A percentile compares a stretch with the other conserved stretches of the same genome.
Evolutionary conservation across 2,888 invertebrate genomes (phyloP).

Genomic region (Orthosia gothica): DNA sequence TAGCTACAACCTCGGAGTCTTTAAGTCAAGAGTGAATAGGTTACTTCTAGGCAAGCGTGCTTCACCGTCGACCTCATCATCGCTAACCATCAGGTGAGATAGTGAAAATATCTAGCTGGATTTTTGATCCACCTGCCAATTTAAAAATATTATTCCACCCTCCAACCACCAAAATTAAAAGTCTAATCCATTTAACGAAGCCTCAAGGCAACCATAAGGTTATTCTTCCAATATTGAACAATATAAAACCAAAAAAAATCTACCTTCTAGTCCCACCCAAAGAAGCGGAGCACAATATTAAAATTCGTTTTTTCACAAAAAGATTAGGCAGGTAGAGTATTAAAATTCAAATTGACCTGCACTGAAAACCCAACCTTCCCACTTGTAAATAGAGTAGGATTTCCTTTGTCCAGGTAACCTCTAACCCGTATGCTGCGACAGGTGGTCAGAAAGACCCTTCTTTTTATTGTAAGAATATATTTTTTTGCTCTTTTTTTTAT

Average conservation of each 20-base stretch:
- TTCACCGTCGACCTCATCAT: no score
- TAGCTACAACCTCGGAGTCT: no score
- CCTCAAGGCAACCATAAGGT: not conserved
- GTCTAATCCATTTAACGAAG: slow-evolving; percentile 15
- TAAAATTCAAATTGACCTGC: slow-evolving; percentile 38
- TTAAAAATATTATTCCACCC: not conserved
- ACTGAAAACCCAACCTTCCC: slow-evolving; percentile 1
- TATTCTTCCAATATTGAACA: slow-evolving; percentile 38
- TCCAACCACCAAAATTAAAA: slow-evolving; percentile 12
- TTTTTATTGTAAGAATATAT: slow-evolving; percentile 62
- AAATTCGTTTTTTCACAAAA: slow-evolving; percentile 60
- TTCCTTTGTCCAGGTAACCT: not conserved
- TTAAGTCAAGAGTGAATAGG: no score
- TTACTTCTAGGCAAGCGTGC: no score
- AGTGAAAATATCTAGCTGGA: no score
- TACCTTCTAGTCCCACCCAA: slow-evolving; percentile 14
- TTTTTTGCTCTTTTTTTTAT: slow-evolving; percentile 56
- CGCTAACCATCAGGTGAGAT: no score
- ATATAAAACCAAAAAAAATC: slow-evolving; percentile 27
- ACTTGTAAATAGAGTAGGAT: not conserved
- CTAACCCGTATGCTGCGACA: slow-evolving; percentile 65
- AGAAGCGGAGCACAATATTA: slow-evolving; percentile 54
- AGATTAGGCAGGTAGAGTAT: slow-evolving; percentile 59
- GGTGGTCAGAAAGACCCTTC: slow-evolving; percentile 66
- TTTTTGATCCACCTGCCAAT: not conserved